These are phyloP conservation scores for Actenoides hombroni DNA, from an alignment of 2,113 vertebrate species.

Conservation along the genomic window DNA sequence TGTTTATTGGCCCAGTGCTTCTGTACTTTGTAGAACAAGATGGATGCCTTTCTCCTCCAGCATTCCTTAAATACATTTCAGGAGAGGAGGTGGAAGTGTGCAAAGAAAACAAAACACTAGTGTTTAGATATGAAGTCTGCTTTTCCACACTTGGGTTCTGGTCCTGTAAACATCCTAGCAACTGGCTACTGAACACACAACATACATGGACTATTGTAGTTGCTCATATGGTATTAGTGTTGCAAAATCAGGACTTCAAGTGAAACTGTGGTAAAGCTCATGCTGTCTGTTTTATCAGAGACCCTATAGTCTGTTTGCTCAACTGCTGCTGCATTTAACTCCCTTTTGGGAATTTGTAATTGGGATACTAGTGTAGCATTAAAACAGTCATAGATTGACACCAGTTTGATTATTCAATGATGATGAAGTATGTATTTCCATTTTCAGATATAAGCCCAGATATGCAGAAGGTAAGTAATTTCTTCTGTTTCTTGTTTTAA, in stretches of 20 bases:
- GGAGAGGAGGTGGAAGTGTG: not conserved
- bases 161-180: not conserved
- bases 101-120: not conserved
- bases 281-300: not conserved
- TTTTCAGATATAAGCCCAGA: constrained; percentile 82
- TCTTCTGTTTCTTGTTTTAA: not conserved
- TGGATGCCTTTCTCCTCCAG: not conserved
- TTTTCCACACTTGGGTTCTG: not conserved
- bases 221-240: not conserved
- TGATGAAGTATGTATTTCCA: not conserved
- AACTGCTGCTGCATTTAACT: not conserved
- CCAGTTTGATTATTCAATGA: not conserved
- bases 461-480: constrained; percentile 85
- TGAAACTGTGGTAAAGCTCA: not conserved
- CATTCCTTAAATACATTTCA: not conserved
- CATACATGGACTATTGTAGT: not conserved
- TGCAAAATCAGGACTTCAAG: not conserved
- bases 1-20: not conserved
- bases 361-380: not conserved
- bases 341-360: not conserved
- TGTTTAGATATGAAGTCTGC: not conserved
- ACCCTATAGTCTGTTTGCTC: not conserved
- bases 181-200: not conserved
- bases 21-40: not conserved
- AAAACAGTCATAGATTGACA: not conserved